Evolutionary conservation across 2,888 invertebrate genomes (phyloP), one percentile per base, ranked within the genome.

Genomic region (Melanotus villosus): DNA sequence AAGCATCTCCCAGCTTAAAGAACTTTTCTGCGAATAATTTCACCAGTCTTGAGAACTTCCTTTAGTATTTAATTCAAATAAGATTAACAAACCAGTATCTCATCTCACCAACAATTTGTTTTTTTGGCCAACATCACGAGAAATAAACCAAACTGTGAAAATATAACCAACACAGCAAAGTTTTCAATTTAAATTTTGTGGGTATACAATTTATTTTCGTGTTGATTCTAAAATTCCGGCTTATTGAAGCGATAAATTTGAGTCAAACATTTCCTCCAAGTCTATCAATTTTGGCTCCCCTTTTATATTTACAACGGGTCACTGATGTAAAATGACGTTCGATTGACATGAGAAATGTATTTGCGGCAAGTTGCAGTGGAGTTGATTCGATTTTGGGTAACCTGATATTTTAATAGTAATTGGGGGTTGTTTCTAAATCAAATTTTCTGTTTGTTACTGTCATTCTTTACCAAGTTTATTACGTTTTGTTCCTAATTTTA

Each of bases 321-420:
- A 72, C 72, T 69, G 70, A 70, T 72, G 43, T 70, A 72, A 72
- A 73, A 71, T 65, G 73, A 73, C 73, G 67, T 68, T 70, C 73
- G 69, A 73, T 73, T 73, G 73, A 73, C 73, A 73, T 70, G 71
- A 71, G 73, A 73, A 72, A 72, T 73, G 54, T 65, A 71, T 68
- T 72, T 68, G 68, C 65, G 73, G 73, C 65, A 60, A 68, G 65
- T 66, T 62, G 63, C 52, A 66, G 62, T 43, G 47, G 56, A 47
- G 64, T 43, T 71, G 71, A 71, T 71, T 71, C 71, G 68, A 71
- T 71, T 71, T 65, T 60, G 21, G 50, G 74, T 73, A 74, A 74
- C 74, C 68, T 65, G 74, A 74, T 74, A 74, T 73, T 74, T 74
- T 71, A 73, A 71, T 73, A 71, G 70, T 73, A 73, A 74, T 71